Percentiles rank a stretch among this genome's conserved stretches.
These are phyloP conservation scores for Orthosia gracilis DNA, from an alignment of 2,888 invertebrate species.

Conservation along the genomic window DNA sequence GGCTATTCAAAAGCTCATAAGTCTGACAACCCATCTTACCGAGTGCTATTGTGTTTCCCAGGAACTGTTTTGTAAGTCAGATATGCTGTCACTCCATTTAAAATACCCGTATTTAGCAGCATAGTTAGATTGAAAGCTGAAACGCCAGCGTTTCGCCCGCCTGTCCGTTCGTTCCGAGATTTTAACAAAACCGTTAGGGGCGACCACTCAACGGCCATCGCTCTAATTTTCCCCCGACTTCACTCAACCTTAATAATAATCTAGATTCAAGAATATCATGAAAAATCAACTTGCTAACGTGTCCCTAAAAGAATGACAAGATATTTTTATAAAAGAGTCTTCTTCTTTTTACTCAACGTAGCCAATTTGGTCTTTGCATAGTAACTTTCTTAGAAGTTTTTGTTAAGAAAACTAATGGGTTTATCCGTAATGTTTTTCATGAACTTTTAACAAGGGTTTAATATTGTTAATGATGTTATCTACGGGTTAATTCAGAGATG, in stretches of 20 bases:
- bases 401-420: conserved; percentile 22
- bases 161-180: conserved; percentile 29
- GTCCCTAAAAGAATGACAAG: conserved; percentile 32
- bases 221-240: conserved; percentile 62
- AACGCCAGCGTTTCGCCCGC: background rate
- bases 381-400: conserved; percentile 26
- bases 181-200: conserved; percentile 42
- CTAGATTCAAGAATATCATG: conserved; percentile 57
- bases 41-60: too few species aligned
- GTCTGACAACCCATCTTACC: too few species aligned
- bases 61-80: too few species aligned
- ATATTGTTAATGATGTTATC: background rate
- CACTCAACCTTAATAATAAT: conserved; percentile 59
- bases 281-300: conserved; percentile 52
- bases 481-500: background rate
- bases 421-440: conserved; percentile 12
- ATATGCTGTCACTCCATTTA: too few species aligned
- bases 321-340: conserved; percentile 13
- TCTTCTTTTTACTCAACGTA: conserved; percentile 17
- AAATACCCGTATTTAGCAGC: too few species aligned
- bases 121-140: too few species aligned
- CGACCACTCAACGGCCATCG: conserved; percentile 50
- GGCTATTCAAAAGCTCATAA: too few species aligned
- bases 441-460: conserved; percentile 11
- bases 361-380: conserved; percentile 28